Evolutionary conservation across 2,888 invertebrate species (phyloP).

Genomic region (Mythimna impura): DNA sequence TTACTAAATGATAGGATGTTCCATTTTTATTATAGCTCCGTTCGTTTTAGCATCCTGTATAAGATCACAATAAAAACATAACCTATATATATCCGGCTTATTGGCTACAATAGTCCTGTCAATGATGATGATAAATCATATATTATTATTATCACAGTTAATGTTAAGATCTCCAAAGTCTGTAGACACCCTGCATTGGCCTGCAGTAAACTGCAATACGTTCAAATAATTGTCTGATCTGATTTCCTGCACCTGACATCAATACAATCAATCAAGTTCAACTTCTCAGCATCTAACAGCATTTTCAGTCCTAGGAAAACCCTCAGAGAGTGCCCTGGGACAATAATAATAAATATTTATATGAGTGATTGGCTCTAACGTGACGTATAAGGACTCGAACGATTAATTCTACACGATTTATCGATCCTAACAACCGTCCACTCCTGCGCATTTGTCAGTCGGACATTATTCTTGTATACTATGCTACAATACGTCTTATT

Average conservation of each 20-base stretch:
- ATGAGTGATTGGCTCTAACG: conserved; percentile 37
- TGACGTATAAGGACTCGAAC: conserved; percentile 53
- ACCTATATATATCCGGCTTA: no score
- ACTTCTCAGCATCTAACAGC: conserved; percentile 26
- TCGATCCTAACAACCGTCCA: conserved; percentile 49
- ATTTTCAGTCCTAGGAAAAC: conserved; percentile 27
- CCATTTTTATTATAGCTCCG: no score
- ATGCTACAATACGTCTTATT: conserved; percentile 25
- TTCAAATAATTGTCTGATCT: not conserved
- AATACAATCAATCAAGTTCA: conserved; percentile 19
- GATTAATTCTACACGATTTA: conserved; percentile 59
- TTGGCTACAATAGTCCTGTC: no score
- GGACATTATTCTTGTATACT: conserved; percentile 34
- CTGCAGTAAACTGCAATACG: not conserved
- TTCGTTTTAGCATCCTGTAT: no score
- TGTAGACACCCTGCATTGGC: not conserved
- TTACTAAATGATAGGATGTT: no score
- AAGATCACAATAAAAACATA: no score
- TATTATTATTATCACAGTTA: not conserved
- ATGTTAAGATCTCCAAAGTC: not conserved
- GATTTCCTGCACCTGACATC: not conserved
- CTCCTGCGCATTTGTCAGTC: conserved; percentile 49
- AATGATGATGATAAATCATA: no score
- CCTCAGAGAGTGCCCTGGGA: conserved; percentile 22
- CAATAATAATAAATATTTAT: conserved; percentile 52